Conservation (phyloP, 2,797 vertebrate species). For the Brachymystax lenok region DNA sequence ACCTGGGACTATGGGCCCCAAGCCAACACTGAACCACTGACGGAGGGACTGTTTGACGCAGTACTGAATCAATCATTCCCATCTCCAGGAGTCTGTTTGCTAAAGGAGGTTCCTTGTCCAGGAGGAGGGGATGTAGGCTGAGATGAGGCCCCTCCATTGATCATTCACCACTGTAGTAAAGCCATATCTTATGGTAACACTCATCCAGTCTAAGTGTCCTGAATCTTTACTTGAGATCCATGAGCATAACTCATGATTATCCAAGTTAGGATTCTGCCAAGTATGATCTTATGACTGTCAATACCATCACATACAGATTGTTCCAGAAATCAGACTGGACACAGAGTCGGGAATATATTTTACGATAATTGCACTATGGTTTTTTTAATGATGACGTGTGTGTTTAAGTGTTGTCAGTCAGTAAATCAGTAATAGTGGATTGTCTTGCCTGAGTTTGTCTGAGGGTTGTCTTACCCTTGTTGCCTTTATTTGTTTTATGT, state of each 20-base stretch:
- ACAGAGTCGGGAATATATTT: conserved; percentile 17
- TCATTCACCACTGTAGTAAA: not conserved
- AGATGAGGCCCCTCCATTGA: not conserved
- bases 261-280: too few species aligned
- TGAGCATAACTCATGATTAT: too few species aligned
- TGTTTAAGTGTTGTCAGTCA: conserved; percentile 10
- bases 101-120: conserved; percentile 22
- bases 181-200: not conserved
- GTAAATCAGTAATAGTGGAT: conserved; percentile 19
- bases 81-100: not conserved
- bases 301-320: too few species aligned
- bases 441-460: conserved; percentile 12
- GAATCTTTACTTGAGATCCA: not conserved
- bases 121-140: not conserved
- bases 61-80: conserved; percentile 31
- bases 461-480: conserved; percentile 52
- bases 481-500: conserved; percentile 25
- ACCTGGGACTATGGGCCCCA: conserved; percentile 31
- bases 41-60: not conserved
- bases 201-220: not conserved
- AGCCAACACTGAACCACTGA: conserved; percentile 34
- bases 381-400: not conserved
- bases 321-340: not conserved
- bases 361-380: conserved; percentile 35
- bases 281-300: too few species aligned